These are phyloP conservation scores for Dermatophagoides farinae DNA, from an alignment of 1,140 invertebrate species.

Conservation along the genomic window DNA sequence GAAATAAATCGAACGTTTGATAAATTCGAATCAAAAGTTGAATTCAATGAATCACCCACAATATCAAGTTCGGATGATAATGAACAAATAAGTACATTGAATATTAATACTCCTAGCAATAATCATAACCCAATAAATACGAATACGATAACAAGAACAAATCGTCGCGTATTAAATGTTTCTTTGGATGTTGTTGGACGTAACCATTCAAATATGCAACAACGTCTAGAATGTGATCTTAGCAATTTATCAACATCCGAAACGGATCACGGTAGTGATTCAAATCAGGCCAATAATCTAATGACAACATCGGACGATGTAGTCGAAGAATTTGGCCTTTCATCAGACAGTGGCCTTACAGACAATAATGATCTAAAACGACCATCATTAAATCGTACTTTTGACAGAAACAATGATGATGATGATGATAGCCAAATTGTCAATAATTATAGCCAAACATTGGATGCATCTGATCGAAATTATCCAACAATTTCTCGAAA, in stretches of 20 bases:
- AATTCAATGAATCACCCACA: no score
- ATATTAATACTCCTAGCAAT: background rate
- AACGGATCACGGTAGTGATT: background rate
- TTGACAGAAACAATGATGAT: background rate
- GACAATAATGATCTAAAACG: no score
- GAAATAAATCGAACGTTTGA: background rate
- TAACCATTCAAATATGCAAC: no score
- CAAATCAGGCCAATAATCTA: background rate
- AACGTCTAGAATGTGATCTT: no score
- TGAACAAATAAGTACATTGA: no score
- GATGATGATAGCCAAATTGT: background rate
- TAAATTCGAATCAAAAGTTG: background rate
- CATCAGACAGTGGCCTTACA: no score
- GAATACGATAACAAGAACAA: background rate
- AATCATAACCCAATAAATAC: background rate
- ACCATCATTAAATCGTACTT: no score
- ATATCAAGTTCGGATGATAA: no score
- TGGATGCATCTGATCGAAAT: background rate
- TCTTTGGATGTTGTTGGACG: no score
- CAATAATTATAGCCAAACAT: background rate
- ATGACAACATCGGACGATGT: background rate
- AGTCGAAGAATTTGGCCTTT: background rate
- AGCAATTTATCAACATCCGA: no score
- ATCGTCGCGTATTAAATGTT: no score
- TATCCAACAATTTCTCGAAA: background rate